A percentile compares a stretch with the other conserved stretches of the same genome.
These are phyloP conservation scores for Parascotia fuliginaria DNA, from an alignment of 2,888 invertebrate genomes.

Conservation along the genomic window DNA sequence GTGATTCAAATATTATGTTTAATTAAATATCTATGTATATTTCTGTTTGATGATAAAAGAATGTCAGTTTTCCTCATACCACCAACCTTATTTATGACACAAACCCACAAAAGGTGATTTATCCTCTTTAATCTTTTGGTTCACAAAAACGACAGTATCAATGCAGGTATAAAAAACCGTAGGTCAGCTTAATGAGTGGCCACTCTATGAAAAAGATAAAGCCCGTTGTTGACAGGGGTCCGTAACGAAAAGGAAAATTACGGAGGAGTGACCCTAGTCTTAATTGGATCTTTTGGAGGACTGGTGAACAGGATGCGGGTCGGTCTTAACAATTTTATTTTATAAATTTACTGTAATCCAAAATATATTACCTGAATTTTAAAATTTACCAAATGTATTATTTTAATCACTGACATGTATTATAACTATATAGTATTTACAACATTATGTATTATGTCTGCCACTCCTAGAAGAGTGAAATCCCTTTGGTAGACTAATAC, in stretches of 20 bases:
- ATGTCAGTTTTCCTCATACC: not conserved
- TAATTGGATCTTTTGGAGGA: conserved; percentile 67
- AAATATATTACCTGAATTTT: not conserved
- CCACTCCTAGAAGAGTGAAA: too few relatives aligned
- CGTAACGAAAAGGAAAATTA: conserved; percentile 67
- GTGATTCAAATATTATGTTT: too few relatives aligned
- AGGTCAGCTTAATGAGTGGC: conserved; percentile 67
- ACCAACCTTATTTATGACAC: not conserved
- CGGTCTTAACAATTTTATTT: conserved; percentile 35
- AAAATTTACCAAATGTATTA: not conserved
- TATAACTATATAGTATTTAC: too few relatives aligned
- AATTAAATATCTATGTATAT: too few relatives aligned
- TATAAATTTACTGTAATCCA: conserved; percentile 22
- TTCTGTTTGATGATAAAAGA: too few relatives aligned
- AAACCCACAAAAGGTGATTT: not conserved
- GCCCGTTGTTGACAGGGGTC: conserved; percentile 72
- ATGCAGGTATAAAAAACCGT: conserved; percentile 55
- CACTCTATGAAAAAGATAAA: conserved; percentile 65
- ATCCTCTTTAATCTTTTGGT: conserved; percentile 24
- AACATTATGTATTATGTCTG: too few relatives aligned
- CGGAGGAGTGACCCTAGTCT: conserved; percentile 66
- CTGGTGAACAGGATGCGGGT: conserved; percentile 50
- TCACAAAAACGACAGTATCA: conserved; percentile 36
- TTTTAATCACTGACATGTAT: not conserved
- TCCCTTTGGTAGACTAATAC: too few relatives aligned